Evolutionary conservation across 2,888 invertebrate species (phyloP), one percentile per base, ranked within the genome.

Genomic region (Neoascia interrupta): DNA sequence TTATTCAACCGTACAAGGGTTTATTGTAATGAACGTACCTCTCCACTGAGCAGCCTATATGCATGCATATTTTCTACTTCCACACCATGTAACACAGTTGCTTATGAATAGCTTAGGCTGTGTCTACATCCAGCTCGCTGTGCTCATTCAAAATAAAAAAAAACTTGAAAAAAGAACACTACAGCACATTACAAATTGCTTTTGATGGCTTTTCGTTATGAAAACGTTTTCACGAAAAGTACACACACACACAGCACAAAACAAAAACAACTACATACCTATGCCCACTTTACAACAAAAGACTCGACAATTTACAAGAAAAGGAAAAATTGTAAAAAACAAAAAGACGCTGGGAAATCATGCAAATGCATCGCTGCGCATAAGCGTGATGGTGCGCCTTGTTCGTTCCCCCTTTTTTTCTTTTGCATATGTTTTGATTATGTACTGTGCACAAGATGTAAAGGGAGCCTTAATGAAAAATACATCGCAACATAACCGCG

Each of bases 331-430:
- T n/a, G n/a, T n/a, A 31, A 31, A 31, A 31, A 26, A 45, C 21
- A 18, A 10, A 26, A 1, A 54, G 60, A 72, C 72, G 58, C 47
- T 76, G 76, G 64, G 72, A 76, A 70, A 70, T 72, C 70, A 76
- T 76, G 76, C 72, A 76, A 76, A 76, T 76, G 64, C 76, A 76
- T n/a, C n/a, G n/a, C n/a, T 76, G 76, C 72, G 72, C 76, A 76
- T 76, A 72, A 68, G 58, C n/a, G n/a, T n/a, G n/a, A 26, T 39
- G 64, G 56, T 63, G 43, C 15, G 28, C 51, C 10, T 21, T 16
- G n/a, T n/a, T n/a, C n/a, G n/a, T n/a, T n/a, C n/a, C n/a, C n/a
- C n/a, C 16, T 31, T 31, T 36, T 13, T 37, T 41, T 41, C 10
- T 34, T 60, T 53, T 72, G 58, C 58, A 72, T 64, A 60, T 13